Base-by-base conservation (phyloP, 2,888 invertebrate species). In the Drosophila yooni region DNA sequence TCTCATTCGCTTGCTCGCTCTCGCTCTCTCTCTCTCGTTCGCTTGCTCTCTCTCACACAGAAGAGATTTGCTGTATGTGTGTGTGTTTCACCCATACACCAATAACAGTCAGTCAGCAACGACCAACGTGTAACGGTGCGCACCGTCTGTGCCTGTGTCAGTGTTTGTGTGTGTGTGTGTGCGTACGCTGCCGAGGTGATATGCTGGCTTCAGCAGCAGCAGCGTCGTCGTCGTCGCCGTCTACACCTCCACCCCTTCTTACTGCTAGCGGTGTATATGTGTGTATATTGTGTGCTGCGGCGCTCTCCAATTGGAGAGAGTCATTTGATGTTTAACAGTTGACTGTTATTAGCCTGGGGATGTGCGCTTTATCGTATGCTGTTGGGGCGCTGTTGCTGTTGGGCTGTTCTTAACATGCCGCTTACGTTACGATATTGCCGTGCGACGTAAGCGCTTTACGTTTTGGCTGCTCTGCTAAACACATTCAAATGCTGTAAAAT, bases 281-380 rank as follows among this genome's bases (percentile, higher is more conserved):
- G 40, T 31, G 25, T 25, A 66, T 53, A 61, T 50, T 70, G 72
- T 46, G 74, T 79, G 67, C 60, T 62, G 66, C 33, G 52, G 25
- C 69, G 71, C 84, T 83, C 88, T 83, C 83, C 79, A 84, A 84
- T 85, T 84, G 82, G 83, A 85, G 79, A 88, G 86, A 75, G 81
- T 34, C 38, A 56, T 13, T 59, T 29, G n/a, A 34, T 21, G 13
- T 34, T 56, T 67, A 70, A 56, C 36, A 64, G 73, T 65, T 53
- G 27, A 27, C 69, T 77, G 76, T 80, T 83, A 80, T n/a, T 4
- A n/a, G 60, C 36, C 61, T 64, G 68, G 60, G 60, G 72, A 56
- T 33, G 33, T 27, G 13, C 15, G 40, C 56, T 40, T 34, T 64
- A 70, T 65, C 69, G 75, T 74, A 74, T n/a, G 53, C 64, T 72